Evolutionary conservation across 2,113 vertebrate species (phyloP).

Genomic region (Odocoileus hemionus): DNA sequence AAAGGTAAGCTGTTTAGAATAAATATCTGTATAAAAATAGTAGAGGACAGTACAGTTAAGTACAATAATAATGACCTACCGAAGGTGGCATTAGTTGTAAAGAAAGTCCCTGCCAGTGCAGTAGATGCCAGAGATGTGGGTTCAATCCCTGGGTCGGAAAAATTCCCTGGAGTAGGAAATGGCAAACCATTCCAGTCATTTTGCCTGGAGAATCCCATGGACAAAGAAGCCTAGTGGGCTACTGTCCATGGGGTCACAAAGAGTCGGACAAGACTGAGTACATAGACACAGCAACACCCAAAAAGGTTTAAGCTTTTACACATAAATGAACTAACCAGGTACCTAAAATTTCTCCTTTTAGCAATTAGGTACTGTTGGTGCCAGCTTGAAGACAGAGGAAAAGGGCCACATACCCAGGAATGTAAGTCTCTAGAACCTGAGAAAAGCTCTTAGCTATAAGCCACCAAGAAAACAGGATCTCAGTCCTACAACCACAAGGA

Average conservation of each 20-base stretch:
- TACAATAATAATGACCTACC: neutral
- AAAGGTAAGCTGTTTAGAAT: neutral
- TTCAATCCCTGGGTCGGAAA: neutral
- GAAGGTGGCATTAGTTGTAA: neutral
- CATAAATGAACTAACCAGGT: neutral
- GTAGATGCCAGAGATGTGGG: neutral
- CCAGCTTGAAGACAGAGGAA: neutral
- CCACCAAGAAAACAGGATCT: neutral
- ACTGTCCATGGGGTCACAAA: neutral
- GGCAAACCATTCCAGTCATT: neutral
- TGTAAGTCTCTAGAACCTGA: neutral
- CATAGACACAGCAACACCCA: neutral
- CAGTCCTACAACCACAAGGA: neutral
- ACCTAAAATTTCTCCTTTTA: neutral
- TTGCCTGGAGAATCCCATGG: neutral
- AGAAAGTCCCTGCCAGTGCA: neutral
- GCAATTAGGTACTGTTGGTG: neutral
- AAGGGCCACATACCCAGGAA: neutral
- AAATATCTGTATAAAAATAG: slow-evolving; percentile 45
- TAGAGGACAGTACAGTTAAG: neutral
- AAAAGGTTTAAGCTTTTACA: neutral
- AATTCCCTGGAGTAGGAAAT: neutral
- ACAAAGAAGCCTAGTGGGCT: neutral
- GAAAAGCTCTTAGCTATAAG: neutral
- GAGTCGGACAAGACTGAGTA: neutral